Base-by-base conservation (phyloP, 2,113 vertebrate species). In the Archilochus colubris region DNA sequence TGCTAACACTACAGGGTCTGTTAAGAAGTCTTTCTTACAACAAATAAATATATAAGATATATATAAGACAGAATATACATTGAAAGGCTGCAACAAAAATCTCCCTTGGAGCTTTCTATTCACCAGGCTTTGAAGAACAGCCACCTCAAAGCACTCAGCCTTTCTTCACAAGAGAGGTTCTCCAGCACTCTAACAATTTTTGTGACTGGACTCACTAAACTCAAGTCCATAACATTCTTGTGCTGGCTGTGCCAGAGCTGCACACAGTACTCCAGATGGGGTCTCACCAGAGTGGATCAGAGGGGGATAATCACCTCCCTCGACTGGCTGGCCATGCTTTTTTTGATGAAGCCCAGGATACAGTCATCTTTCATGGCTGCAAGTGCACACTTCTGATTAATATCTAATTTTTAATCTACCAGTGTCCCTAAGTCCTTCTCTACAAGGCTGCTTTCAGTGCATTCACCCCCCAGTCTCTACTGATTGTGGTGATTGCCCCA, bases 271-370 rank as follows among this genome's bases (percentile, higher is more conserved):
- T 48, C 46, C 46, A 48, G 46, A 9, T 48, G 46, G 46, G 46
- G 46, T 48, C 46, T 48, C 19, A 48, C 10, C 19, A 48, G 46
- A 48, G 46, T 40, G 40, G 40, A 40, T 40, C 40, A 40, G 40
- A 40, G 27, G 17, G 6, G 9, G 0, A 67, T 15, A 82, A 61
- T 21, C 7, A 61, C 12, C 12, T 61, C 46, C 6, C n/a, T 46
- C 1, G 2, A 40, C 4, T 19, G 38, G 9, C 22, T 75, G 31
- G 25, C 4, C 31, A 5, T 3, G 2, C 19, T 53, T 44, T 22
- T n/a, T 82, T 54, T 40, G 9, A 69, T 48, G 46, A 7, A 82
- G 7, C 27, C 7, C 3, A 67, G 31, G 21, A 44, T 19, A 27
- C 8, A 43, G 23, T 6, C 33, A 16, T 20, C 13, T 57, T 57